A percentile compares a stretch with the other conserved stretches of the same genome.
phyloP scores from a whole-genome alignment of 30 jellyfish, hydroid and myxozoan species.

The Morbakka virulenta region DNA sequence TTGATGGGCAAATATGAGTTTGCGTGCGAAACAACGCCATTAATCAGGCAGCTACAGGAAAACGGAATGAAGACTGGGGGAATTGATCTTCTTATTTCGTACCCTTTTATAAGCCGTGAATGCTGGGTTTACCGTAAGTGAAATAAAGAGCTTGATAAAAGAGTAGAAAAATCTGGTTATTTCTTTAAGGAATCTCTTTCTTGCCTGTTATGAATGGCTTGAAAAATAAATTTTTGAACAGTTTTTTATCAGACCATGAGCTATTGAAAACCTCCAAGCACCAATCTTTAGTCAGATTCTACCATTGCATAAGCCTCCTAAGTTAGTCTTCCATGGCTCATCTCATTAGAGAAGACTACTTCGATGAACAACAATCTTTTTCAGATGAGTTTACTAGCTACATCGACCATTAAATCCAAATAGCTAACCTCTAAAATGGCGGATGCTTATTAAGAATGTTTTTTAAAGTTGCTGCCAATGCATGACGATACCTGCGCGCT shows the following conservation, averaged over 20 bases:
- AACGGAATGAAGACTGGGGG: conserved; percentile 38
- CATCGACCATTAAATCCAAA: conserved; percentile 31
- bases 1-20: conserved; percentile 31
- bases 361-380: conserved; percentile 27
- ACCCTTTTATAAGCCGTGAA: conserved; percentile 51
- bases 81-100: conserved; percentile 38
- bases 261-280: conserved; percentile 18
- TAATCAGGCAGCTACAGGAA: conserved; percentile 43
- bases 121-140: conserved; percentile 39
- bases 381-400: conserved; percentile 26
- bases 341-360: conserved; percentile 30
- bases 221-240: conserved; percentile 11
- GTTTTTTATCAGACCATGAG: neutral
- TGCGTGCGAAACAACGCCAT: conserved; percentile 48
- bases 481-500: conserved; percentile 18
- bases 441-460: conserved; percentile 20
- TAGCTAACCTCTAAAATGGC: conserved; percentile 26
- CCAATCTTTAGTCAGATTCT: too few relatives aligned
- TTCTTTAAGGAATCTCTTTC: conserved; percentile 14
- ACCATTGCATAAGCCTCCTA: conserved; percentile 14
- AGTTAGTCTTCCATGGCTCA: conserved; percentile 35
- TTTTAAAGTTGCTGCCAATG: conserved; percentile 25
- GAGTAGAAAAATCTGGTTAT: conserved; percentile 1
- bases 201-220: conserved; percentile 40
- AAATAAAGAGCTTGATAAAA: neutral